A percentile compares a stretch with the other conserved stretches of the same genome.
Conservation (phyloP, 2,113 vertebrate genomes). For the Fulica atra region DNA sequence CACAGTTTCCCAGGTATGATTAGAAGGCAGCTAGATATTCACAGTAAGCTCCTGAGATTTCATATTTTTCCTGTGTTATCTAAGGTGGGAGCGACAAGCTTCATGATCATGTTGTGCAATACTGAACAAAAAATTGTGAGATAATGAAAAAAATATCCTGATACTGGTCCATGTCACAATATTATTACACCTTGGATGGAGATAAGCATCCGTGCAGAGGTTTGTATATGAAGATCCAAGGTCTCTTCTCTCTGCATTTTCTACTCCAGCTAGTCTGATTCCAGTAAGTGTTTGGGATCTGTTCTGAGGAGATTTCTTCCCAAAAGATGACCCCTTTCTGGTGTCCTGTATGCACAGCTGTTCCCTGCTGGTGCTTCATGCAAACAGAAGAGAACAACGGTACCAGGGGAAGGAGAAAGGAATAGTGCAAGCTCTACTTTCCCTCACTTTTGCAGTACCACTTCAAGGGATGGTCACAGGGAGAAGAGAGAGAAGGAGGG, state of each 20-base stretch:
- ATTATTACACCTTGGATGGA: background rate
- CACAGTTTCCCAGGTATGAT: background rate
- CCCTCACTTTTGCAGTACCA: background rate
- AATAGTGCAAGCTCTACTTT: background rate
- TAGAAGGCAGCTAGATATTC: background rate
- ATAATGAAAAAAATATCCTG: background rate
- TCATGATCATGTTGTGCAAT: background rate
- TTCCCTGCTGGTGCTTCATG: background rate
- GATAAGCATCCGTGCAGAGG: background rate
- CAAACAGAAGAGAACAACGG: background rate
- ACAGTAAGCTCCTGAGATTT: background rate
- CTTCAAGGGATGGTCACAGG: background rate
- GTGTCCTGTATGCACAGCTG: background rate
- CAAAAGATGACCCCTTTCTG: background rate
- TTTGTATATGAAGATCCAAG: background rate
- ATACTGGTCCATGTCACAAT: background rate
- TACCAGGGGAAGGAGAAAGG: background rate
- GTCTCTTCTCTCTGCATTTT: background rate
- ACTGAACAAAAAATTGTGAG: background rate
- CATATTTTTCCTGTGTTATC: background rate
- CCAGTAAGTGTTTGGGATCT: background rate
- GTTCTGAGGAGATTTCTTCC: background rate
- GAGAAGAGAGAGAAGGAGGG: background rate
- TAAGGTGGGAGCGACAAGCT: background rate
- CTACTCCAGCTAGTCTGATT: background rate